phyloP scores from a whole-genome alignment of 2,888 invertebrate genomes.

The Trypoxylon attenuatum region DNA sequence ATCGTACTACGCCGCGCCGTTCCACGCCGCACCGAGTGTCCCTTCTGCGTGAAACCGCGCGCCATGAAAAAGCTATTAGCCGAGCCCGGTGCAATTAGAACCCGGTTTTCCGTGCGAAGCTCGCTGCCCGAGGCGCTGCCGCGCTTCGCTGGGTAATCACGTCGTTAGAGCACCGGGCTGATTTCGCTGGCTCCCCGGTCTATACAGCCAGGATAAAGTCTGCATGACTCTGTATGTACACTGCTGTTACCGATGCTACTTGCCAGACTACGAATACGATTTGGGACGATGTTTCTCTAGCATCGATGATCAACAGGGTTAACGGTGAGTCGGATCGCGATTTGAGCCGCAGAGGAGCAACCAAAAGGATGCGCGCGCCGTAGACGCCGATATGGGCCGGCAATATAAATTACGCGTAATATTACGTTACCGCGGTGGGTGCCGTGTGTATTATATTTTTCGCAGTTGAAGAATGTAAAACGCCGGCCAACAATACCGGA shows the following conservation, averaged over 20 bases:
- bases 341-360: too few species aligned
- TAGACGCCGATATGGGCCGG: too few species aligned
- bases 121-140: neutral
- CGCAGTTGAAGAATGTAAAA: constrained; percentile 32
- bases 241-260: too few species aligned
- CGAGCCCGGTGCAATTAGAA: constrained; percentile 28
- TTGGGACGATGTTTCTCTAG: too few species aligned
- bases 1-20: too few species aligned
- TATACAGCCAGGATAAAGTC: too few species aligned
- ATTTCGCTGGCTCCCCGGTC: neutral
- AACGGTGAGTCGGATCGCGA: too few species aligned
- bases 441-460: constrained; percentile 21
- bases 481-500: constrained; percentile 41
- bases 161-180: too few species aligned
- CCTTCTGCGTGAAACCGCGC: constrained; percentile 22
- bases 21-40: constrained; percentile 15
- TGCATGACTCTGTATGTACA: too few species aligned
- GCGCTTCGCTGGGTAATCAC: constrained; percentile 15
- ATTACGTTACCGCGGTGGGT: constrained; percentile 22
- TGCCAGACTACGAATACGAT: too few species aligned
- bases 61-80: constrained; percentile 47
- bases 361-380: too few species aligned
- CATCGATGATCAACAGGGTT: too few species aligned
- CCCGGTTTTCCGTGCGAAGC: constrained; percentile 21
- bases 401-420: constrained; percentile 40